Evolutionary conservation across 1,140 invertebrate species (phyloP), one percentile per base, ranked within the genome.

Genomic region (Cydia splendana): DNA sequence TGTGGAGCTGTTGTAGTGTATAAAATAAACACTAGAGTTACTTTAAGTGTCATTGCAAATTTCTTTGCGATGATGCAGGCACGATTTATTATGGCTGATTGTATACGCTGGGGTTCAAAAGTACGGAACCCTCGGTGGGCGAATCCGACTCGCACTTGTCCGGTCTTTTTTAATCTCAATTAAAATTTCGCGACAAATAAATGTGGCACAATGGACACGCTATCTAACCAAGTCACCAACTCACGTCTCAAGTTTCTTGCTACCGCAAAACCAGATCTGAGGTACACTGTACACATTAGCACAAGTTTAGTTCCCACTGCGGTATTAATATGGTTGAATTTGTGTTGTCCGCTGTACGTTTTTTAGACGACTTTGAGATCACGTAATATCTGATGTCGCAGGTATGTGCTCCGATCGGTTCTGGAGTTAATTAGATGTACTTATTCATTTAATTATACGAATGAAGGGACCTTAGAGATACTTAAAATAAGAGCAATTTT

Each of bases 201-300:
- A 24, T 24, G 7, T 62, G 38, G 9, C 18, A 71, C 67, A 71
- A 38, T 71, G 34, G 67, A 71, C 30, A 71, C 67, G n/a, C 30
- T 62, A 42, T 42, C 34, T 38, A 71, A 71, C 67, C 15, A 71
- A 71, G 67, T 42, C 34, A 71, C 34, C 67, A 42, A 6, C 67
- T 71, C 65, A 67, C 67, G 67, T 71, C 67, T 71, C 67, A 38
- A 42, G 67, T 71, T 71, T 71, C 67, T 45, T 38, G 67, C 67
- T 71, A 71, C 67, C 67, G 67, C 67, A 71, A 71, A 71, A 71
- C 67, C 67, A 18, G 67, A 71, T 71, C 67, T 38, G 30, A 71
- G 30, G 18, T 42, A 12, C 67, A 42, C 15, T 71, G n/a, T 18
- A 38, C 67, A 18, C 20, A 71, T 71, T 71, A 71, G 34, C n/a